Evolutionary conservation across 2,113 vertebrate genomes (phyloP), one percentile per base, ranked within the genome.

Genomic region (Malurus alboscapulatus): DNA sequence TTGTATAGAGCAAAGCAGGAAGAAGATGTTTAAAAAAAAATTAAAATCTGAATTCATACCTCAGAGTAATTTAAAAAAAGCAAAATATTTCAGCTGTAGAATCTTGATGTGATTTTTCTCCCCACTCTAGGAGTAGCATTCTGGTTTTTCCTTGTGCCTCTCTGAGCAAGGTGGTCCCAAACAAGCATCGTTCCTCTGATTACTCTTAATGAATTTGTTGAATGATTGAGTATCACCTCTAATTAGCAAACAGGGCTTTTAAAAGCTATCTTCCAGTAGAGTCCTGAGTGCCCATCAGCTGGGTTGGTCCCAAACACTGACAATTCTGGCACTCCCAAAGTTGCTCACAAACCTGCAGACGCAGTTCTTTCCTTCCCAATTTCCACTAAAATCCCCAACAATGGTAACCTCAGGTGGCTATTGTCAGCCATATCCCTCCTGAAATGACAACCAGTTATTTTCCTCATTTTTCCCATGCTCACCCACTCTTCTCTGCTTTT

Each of bases 281-380:
- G 6, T 30, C 6, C 5, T 34, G 22, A 21, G 42, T 30, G 13
- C 21, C 11, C 15, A 5, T 26, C 26, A 6, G 14, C 9, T 57
- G 30, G 5, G 10, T 2, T n/a, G 3, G 15, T 36, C 36, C 42
- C 34, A 50, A 62, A 50, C 5, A 6, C 12, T 68, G 42, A 21
- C 25, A 50, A 50, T 50, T 58, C 42, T 67, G 25, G 3, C 17
- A 57, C 8, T 73, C 10, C 20, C 18, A 3, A 44, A 61, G 2
- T 12, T n/a, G 9, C 45, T 74, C 38, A 14, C 45, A 62, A 58
- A 48, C 17, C 12, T 21, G 6, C 24, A 71, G 32, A 25, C 1
- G 1, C 2, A 6, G 0, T 6, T 45, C 7, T 74, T 77, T 59
- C 45, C 53, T 12, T 63, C 55, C 44, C 7, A 87, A 0, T 29